Base-by-base conservation (phyloP, 2,888 invertebrate species). In the Oscheius sp. region DNA sequence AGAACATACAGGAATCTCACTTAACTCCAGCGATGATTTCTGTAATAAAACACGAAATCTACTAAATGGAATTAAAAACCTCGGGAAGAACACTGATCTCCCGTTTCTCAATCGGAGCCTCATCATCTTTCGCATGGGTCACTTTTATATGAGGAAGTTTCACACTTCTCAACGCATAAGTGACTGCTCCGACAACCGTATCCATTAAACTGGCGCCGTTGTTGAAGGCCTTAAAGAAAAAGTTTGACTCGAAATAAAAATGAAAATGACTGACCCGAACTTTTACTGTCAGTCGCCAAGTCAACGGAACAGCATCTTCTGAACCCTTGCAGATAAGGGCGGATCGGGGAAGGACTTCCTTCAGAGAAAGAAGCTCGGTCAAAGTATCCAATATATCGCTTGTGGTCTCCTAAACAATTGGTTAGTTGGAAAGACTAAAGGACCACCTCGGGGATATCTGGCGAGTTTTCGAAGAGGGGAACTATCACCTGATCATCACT, bases 101-200 rank as follows among this genome's bases (percentile, higher is more conserved):
- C 0, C 70, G 50, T 71, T 80, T 80, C 11, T 80, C 79, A 48
- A 82, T 77, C 11, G 71, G 72, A 2, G 79, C 76, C 55, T 82
- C 82, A 35, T 82, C 79, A 2, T 68, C 75, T 4, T 58, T 53
- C 1, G 71, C 48, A 58, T 77, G 78, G 59, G 75, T 66, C 59
- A 80, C n/a, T 35, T 70, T 71, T 29, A 82, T 75, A 10, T 70
- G 70, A 2, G 82, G 82, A 9, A 82, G 76, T 37, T 74, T 66
- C 0, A 73, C 55, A 55, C 79, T 68, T 1, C 68, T 57, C 10
- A 82, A 70, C 13, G 82, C 79, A 0, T 78, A 70, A 2, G 35
- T 60, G 11, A 78, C 71, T 3, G 79, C 74, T 33, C 78, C 78
- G 7, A 74, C n/a, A 13, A 70, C 74, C 11, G 74, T 62, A 48